These are phyloP conservation scores for Gulo gulo DNA, from an alignment of 2,113 vertebrate species.

Conservation along the genomic window DNA sequence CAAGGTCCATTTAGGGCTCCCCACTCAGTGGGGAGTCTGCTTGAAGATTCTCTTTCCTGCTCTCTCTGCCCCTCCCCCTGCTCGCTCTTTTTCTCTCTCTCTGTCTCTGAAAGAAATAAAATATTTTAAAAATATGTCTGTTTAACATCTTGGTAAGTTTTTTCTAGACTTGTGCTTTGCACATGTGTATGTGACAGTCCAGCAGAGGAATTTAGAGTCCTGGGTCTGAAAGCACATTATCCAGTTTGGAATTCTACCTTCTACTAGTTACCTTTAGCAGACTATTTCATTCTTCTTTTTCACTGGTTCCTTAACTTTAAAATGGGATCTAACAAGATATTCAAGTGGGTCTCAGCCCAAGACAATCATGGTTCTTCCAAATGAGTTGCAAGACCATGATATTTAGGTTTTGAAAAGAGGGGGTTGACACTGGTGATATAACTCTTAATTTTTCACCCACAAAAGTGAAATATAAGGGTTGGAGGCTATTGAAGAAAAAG, in stretches of 20 bases:
- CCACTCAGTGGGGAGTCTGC: not conserved
- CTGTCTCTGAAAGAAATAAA: not conserved
- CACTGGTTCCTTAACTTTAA: not conserved
- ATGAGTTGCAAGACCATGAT: not conserved
- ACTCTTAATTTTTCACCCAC: not conserved
- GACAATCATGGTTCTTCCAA: not conserved
- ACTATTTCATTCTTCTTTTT: not conserved
- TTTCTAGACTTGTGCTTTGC: not conserved
- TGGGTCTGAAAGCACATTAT: not conserved
- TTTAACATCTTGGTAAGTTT: not conserved
- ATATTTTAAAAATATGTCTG: not conserved
- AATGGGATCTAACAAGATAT: not conserved
- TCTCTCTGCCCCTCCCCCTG: not conserved
- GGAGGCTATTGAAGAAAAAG: not conserved
- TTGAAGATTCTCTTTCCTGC: not conserved
- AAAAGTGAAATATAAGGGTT: not conserved
- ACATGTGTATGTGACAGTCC: not conserved
- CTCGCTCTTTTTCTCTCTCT: not conserved
- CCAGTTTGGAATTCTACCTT: not conserved
- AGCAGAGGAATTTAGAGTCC: not conserved
- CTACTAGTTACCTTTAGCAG: not conserved
- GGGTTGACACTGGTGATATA: not conserved
- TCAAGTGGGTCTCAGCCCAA: not conserved
- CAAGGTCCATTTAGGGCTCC: not conserved
- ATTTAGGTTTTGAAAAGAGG: not conserved